phyloP scores from a whole-genome alignment of 2,888 invertebrate species.

The Panopea generosa region DNA sequence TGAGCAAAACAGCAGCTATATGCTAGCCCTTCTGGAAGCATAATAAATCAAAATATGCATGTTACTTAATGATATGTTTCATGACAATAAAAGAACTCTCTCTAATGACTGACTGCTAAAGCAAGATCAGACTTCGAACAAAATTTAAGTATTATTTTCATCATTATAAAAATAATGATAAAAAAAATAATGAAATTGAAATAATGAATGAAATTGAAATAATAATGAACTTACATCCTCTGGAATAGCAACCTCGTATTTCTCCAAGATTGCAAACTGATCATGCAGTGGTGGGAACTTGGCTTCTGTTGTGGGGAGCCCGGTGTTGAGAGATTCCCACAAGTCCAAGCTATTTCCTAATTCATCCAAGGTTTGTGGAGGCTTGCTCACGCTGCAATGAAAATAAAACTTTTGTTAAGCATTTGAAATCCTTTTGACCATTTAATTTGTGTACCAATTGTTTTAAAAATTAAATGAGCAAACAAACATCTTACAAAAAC shows the following conservation, averaged over 20 bases:
- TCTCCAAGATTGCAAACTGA: conserved; percentile 88
- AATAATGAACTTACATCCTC: conserved; percentile 88
- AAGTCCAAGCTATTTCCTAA: conserved; percentile 90
- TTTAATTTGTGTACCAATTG: neutral
- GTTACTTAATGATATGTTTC: too few relatives aligned
- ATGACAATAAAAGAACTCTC: too few relatives aligned
- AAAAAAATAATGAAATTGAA: too few relatives aligned
- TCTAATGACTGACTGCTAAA: too few relatives aligned
- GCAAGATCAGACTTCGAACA: too few relatives aligned
- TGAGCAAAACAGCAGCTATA: too few relatives aligned
- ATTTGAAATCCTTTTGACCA: conserved; percentile 38
- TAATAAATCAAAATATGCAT: too few relatives aligned
- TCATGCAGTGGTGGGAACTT: conserved; percentile 92
- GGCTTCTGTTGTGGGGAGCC: conserved; percentile 89
- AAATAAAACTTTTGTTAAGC: too few relatives aligned
- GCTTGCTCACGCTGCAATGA: conserved; percentile 88
- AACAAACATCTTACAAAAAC: neutral
- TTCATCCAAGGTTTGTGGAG: conserved; percentile 91
- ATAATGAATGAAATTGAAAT: too few relatives aligned
- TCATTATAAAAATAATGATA: too few relatives aligned
- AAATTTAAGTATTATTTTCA: too few relatives aligned
- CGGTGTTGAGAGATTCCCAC: conserved; percentile 89
- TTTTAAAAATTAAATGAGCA: neutral
- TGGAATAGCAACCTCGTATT: conserved; percentile 91
- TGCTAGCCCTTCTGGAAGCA: too few relatives aligned